phyloP scores from a whole-genome alignment of 2,113 vertebrate species.

The Lynx canadensis region DNA sequence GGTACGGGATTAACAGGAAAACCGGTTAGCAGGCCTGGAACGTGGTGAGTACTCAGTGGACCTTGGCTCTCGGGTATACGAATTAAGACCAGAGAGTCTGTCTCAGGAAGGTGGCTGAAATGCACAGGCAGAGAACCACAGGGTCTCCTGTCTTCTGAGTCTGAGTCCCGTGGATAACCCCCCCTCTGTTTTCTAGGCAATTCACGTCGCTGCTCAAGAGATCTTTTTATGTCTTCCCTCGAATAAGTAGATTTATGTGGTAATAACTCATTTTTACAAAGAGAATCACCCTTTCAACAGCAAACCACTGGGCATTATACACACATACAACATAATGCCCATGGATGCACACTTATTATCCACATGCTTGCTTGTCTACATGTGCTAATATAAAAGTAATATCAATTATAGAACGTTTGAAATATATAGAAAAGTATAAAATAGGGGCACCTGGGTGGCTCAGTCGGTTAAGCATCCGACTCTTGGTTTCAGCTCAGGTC shows the following conservation, averaged over 20 bases:
- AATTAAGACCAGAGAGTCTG: too few relatives aligned
- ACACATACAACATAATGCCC: background rate
- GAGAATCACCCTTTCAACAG: background rate
- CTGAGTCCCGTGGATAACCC: background rate
- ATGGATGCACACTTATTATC: rapidly evolving
- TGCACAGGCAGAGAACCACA: rapidly evolving
- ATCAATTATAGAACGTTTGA: background rate
- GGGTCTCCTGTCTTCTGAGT: background rate
- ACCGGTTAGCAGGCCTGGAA: too few relatives aligned
- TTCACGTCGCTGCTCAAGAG: background rate
- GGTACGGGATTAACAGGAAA: rapidly evolving
- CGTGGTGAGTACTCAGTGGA: rapidly evolving
- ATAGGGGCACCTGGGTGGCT: too few relatives aligned
- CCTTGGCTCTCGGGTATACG: rapidly evolving
- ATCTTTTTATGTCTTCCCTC: background rate
- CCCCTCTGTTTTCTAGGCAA: too few relatives aligned
- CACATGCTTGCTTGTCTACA: too few relatives aligned
- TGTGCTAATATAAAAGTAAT: background rate
- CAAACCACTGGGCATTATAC: background rate
- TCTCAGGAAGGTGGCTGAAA: background rate
- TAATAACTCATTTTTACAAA: background rate
- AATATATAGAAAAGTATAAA: background rate
- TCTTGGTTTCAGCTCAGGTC: too few relatives aligned
- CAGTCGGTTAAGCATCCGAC: too few relatives aligned
- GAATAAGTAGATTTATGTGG: background rate